Percentiles rank a stretch among this genome's conserved stretches.
Conservation (phyloP, 1,140 invertebrate species). For the Luehdorfia chinensis region DNA sequence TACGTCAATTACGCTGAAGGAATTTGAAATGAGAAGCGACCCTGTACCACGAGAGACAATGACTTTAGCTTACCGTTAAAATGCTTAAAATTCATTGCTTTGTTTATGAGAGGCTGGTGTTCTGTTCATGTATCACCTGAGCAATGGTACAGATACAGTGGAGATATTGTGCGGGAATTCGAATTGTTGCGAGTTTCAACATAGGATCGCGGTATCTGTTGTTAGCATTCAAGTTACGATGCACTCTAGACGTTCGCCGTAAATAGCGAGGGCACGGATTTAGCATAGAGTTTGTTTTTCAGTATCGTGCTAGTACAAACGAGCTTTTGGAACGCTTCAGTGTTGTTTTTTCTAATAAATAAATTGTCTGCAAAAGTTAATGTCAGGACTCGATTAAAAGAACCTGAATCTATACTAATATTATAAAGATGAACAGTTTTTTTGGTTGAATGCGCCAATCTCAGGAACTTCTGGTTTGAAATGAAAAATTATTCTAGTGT, state of each 20-base stretch:
- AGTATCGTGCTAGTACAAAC: slow-evolving; percentile 22
- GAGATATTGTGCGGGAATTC: slow-evolving; percentile 8
- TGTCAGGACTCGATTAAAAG: too few relatives aligned
- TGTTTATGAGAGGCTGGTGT: background rate
- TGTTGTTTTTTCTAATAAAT: background rate
- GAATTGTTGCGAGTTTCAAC: slow-evolving; percentile 25
- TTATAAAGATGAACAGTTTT: too few relatives aligned
- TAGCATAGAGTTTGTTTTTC: slow-evolving; percentile 38
- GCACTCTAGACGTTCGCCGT: slow-evolving; percentile 35
- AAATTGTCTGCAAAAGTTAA: too few relatives aligned
- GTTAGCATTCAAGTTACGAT: slow-evolving; percentile 31
- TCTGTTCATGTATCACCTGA: background rate
- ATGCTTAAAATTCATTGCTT: slow-evolving; percentile 19
- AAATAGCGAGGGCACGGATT: slow-evolving; percentile 32
- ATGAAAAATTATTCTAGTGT: too few relatives aligned
- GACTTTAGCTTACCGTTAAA: background rate
- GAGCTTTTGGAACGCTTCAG: slow-evolving; percentile 19
- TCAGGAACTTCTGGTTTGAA: too few relatives aligned
- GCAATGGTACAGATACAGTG: slow-evolving; percentile 11
- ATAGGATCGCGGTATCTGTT: slow-evolving; percentile 22
- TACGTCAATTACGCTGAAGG: slow-evolving; percentile 29
- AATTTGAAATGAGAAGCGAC: slow-evolving; percentile 27
- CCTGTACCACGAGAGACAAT: slow-evolving; percentile 8
- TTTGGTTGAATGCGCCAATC: too few relatives aligned
- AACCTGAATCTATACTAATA: too few relatives aligned